Evolutionary conservation across 2,797 vertebrate species (phyloP).

Genomic region (Silurus aristotelis): DNA sequence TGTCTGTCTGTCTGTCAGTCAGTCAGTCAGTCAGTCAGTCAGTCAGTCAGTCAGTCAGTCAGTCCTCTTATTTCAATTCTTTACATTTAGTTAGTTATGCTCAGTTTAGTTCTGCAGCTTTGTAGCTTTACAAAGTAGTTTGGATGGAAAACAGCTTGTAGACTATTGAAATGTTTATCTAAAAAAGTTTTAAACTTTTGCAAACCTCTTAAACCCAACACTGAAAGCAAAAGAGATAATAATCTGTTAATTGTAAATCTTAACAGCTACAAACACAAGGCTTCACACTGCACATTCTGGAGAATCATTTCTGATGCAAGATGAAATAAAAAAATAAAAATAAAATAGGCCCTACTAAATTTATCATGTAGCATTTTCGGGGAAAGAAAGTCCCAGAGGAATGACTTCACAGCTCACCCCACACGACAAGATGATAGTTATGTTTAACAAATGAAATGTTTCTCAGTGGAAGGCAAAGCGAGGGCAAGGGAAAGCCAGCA

Average conservation of each 20-base stretch:
- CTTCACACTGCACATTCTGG: conserved; percentile 27
- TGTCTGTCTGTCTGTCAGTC: no score
- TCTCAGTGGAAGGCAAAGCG: conserved; percentile 55
- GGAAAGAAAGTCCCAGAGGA: conserved; percentile 68
- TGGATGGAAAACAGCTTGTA: no score
- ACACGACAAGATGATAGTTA: conserved; percentile 72
- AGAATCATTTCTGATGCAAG: conserved; percentile 25
- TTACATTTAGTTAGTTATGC: not conserved
- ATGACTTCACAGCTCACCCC: conserved; percentile 59
- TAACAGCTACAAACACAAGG: not conserved
- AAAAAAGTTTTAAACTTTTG: not conserved
- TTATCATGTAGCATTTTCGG: conserved; percentile 64
- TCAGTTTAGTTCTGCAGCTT: not conserved
- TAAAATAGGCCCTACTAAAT: conserved; percentile 62
- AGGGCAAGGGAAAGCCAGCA: conserved; percentile 20
- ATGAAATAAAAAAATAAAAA: not conserved
- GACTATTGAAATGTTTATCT: not conserved
- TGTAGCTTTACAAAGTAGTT: not conserved
- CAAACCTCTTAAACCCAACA: not conserved
- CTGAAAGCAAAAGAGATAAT: not conserved
- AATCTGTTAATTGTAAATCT: not conserved
- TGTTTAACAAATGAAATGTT: conserved; percentile 73
- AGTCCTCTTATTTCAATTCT: no score
- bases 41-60: no score
- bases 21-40: no score